phyloP scores from a whole-genome alignment of 2,888 invertebrate species.

The Synergus umbraculus region DNA sequence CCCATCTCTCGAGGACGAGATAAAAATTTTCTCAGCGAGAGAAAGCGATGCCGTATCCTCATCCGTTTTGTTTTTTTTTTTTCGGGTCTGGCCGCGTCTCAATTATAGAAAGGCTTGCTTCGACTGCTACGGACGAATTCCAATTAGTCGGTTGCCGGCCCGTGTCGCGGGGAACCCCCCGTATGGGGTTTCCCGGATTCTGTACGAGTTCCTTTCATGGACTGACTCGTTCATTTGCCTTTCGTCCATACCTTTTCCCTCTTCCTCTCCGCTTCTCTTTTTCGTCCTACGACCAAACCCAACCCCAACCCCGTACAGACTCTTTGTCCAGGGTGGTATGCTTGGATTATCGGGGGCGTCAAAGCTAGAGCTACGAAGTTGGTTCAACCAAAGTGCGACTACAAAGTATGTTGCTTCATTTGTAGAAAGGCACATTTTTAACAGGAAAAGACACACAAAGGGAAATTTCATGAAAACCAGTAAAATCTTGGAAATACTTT shows the following conservation, averaged over 20 bases:
- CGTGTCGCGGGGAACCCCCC: conserved; percentile 72
- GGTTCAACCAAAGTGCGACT: conserved; percentile 60
- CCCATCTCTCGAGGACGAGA: conserved; percentile 51
- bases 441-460: not conserved
- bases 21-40: conserved; percentile 64
- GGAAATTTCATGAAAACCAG: not conserved
- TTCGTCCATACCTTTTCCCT: conserved; percentile 68
- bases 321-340: conserved; percentile 59
- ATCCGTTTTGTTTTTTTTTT: conserved; percentile 72
- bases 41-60: conserved; percentile 66
- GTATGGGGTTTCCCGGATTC: conserved; percentile 77
- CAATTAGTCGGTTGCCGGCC: conserved; percentile 76
- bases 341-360: conserved; percentile 72
- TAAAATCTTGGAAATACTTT: too few species aligned
- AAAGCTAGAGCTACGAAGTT: conserved; percentile 67
- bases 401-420: conserved; percentile 55
- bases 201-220: conserved; percentile 77
- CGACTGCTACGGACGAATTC: conserved; percentile 76
- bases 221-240: conserved; percentile 76
- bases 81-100: conserved; percentile 75
- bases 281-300: conserved; percentile 26
- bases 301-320: conserved; percentile 45
- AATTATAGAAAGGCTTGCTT: conserved; percentile 77
- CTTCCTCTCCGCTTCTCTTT: conserved; percentile 48
- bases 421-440: not conserved